Conservation (phyloP, 2,113 vertebrate genomes). For the Thermophis baileyi region DNA sequence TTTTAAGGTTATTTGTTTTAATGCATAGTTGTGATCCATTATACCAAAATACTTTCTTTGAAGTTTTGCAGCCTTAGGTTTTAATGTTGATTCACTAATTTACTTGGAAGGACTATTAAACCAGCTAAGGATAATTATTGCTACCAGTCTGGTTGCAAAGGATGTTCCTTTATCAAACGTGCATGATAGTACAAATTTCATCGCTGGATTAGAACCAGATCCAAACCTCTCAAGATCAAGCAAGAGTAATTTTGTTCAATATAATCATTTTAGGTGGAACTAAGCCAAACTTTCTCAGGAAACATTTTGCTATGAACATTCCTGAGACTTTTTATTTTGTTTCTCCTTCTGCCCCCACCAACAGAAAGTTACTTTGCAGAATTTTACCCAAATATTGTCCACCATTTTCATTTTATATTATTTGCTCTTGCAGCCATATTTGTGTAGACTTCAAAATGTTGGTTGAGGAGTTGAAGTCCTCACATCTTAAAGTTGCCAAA, state of each 20-base stretch:
- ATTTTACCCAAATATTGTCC: not conserved
- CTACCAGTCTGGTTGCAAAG: slow-evolving; percentile 7
- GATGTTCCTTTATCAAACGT: not conserved
- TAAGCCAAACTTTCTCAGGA: not conserved
- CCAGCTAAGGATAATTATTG: slow-evolving; percentile 33
- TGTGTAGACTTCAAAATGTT: not conserved
- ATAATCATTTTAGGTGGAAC: not conserved
- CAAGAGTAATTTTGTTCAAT: slow-evolving; percentile 1
- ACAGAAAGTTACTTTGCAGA: not conserved
- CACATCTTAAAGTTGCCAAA: not conserved
- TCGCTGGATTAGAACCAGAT: not conserved
- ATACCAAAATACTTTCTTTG: slow-evolving; percentile 39
- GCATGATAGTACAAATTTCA: not conserved
- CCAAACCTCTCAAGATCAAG: not conserved
- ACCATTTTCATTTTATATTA: not conserved
- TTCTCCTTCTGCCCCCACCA: no score
- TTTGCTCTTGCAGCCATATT: not conserved
- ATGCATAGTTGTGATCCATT: not conserved
- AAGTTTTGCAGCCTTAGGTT: not conserved
- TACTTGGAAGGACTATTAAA: slow-evolving; percentile 47
- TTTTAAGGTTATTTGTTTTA: slow-evolving; percentile 28
- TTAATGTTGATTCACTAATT: slow-evolving; percentile 46
- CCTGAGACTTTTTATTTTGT: not conserved
- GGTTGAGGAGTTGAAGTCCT: not conserved
- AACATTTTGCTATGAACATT: not conserved